Base-by-base conservation (phyloP, 2,888 invertebrate species). In the Automeris io region DNA sequence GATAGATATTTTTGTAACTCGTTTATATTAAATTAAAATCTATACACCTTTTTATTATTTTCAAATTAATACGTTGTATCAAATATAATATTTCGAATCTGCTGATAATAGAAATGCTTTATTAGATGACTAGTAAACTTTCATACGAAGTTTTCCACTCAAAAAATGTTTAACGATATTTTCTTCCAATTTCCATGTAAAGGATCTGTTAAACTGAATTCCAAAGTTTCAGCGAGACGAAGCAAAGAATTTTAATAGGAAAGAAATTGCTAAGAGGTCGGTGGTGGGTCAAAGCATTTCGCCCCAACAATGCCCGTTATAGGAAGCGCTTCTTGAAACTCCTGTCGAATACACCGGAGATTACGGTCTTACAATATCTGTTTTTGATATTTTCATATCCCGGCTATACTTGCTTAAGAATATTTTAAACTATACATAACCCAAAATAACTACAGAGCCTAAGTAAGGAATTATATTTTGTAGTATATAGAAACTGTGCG, bases 231-330 rank as follows among this genome's bases (percentile, higher is more conserved):
- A 54, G 55, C 43, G 59, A 70, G 62, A 73, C 67, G 55, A 54
- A 59, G 53, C 5, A 62, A 77, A 78, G 74, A 78, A 80, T 82
- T 80, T 80, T 74, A 78, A 80, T 76, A 76, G 74, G 61, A 69
- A 67, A 71, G 68, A 68, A 73, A 74, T 73, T 67, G 67, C 62
- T 64, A 61, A 66, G 64, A 61, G 59, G 54, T 51, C 52, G 57
- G 53, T 57, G 60, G 54, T 48, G 52, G 73, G 66, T 74, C 73
- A 74, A 77, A 80, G 75, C 71, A 67, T 71, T 73, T 67, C 70
- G 45, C 45, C 46, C 54, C 59, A 70, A 71, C 70, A 68, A 69
- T 69, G 68, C 65, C 71, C 61, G 67, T 67, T 54, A 52, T 57
- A 56, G 57, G 58, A 60, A 62, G 53, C 56, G 60, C 56, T 57